phyloP scores from a whole-genome alignment of 2,797 vertebrate genomes.

The Gadopsis marmoratus region DNA sequence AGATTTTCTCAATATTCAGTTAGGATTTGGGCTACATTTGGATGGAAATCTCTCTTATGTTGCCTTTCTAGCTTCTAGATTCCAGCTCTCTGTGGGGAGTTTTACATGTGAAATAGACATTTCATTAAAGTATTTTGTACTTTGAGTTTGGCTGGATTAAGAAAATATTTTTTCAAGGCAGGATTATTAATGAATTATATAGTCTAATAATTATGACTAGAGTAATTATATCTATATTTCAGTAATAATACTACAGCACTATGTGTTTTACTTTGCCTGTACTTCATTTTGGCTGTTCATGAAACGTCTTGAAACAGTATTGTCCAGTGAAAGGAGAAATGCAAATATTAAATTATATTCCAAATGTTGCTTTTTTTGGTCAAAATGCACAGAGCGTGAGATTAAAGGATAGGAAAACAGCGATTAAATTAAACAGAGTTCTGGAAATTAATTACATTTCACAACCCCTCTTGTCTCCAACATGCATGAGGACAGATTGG shows the following conservation, averaged over 20 bases:
- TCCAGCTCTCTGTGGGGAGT: background rate
- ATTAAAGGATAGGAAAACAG: background rate
- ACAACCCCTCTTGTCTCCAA: slow-evolving; percentile 4
- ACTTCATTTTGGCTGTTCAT: slow-evolving; percentile 2
- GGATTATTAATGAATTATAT: background rate
- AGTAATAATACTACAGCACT: background rate
- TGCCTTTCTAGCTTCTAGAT: background rate
- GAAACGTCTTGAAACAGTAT: background rate
- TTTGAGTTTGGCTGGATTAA: background rate
- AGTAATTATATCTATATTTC: background rate
- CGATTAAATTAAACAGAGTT: background rate
- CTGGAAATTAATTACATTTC: slow-evolving; percentile 14
- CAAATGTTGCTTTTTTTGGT: slow-evolving; percentile 4
- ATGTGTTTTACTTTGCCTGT: background rate
- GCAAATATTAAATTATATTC: slow-evolving; percentile 12
- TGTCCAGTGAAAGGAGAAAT: slow-evolving; percentile 9
- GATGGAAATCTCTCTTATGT: too few relatives aligned
- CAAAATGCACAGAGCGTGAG: slow-evolving; percentile 3
- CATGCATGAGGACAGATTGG: background rate
- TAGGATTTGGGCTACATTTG: too few relatives aligned
- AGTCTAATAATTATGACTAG: background rate
- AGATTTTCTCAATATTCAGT: too few relatives aligned
- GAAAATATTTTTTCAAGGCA: too few relatives aligned
- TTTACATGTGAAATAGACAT: background rate
- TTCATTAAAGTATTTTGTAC: background rate